Conservation (phyloP, 2,113 vertebrate genomes). For the Gallinago media region DNA sequence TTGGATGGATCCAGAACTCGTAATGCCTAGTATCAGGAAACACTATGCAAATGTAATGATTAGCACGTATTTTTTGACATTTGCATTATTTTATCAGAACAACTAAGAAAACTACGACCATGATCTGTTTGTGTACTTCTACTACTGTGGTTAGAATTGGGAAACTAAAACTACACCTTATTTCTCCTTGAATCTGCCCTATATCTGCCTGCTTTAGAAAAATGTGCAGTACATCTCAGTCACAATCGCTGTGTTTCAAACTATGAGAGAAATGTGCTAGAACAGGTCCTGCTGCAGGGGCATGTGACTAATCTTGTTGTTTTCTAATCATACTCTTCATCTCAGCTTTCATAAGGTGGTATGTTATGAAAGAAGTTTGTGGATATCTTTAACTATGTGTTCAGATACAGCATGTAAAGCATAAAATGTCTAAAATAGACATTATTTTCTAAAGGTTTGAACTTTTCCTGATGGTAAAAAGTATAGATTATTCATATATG, state of each 20-base stretch:
- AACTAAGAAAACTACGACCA: background rate
- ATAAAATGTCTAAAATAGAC: background rate
- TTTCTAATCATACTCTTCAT: constrained; percentile 19
- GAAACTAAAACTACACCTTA: background rate
- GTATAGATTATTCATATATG: background rate
- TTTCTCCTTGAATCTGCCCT: background rate
- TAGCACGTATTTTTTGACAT: background rate
- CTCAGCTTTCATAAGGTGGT: background rate
- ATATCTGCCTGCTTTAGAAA: background rate
- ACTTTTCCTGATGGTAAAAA: background rate
- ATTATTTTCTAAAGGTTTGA: background rate
- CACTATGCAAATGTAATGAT: background rate
- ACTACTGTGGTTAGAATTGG: background rate
- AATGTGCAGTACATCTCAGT: background rate
- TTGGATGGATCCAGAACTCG: background rate
- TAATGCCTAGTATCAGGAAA: background rate
- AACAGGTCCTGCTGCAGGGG: constrained; percentile 51
- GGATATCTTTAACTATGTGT: background rate
- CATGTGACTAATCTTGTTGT: constrained; percentile 16
- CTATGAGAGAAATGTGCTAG: constrained; percentile 56
- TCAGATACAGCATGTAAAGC: background rate
- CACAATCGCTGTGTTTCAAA: background rate
- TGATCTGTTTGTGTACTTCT: background rate
- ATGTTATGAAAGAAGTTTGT: background rate
- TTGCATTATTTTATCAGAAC: background rate